A percentile compares a stretch with the other conserved stretches of the same genome.
These are phyloP conservation scores for Agriopis aurantiaria DNA, from an alignment of 2,888 invertebrate species.

Conservation along the genomic window DNA sequence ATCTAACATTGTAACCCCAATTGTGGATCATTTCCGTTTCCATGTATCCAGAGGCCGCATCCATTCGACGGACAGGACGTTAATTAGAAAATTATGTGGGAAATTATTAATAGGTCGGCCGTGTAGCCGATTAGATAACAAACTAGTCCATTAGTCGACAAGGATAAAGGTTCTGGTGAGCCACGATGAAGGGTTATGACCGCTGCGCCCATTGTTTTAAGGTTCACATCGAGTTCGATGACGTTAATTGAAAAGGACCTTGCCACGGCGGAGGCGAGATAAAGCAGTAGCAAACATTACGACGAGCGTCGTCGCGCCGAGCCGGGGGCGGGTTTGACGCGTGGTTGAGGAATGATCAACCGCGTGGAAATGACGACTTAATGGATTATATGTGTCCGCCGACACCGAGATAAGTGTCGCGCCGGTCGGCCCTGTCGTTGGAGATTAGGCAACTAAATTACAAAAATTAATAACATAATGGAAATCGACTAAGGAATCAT, in stretches of 20 bases:
- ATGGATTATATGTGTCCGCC: conserved; percentile 85
- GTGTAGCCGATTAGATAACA: conserved; percentile 85
- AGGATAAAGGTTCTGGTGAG: conserved; percentile 64
- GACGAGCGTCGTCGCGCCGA: conserved; percentile 61
- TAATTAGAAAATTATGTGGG: conserved; percentile 84
- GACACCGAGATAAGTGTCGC: conserved; percentile 85
- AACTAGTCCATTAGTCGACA: conserved; percentile 83
- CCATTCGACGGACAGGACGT: conserved; percentile 74
- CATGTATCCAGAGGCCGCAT: conserved; percentile 65
- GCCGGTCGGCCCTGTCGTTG: conserved; percentile 75
- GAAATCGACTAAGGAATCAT: conserved; percentile 74
- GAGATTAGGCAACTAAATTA: conserved; percentile 82
- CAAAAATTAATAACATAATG: conserved; percentile 83
- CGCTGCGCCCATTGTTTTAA: conserved; percentile 64
- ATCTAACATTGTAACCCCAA: conserved; percentile 58
- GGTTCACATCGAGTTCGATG: conserved; percentile 63
- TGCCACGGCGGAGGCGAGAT: conserved; percentile 66
- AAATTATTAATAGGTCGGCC: conserved; percentile 84
- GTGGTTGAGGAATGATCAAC: conserved; percentile 85
- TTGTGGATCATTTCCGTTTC: conserved; percentile 74
- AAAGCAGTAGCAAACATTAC: conserved; percentile 84
- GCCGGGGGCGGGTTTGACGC: conserved; percentile 80
- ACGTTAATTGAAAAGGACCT: conserved; percentile 66
- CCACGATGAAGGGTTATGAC: conserved; percentile 54
- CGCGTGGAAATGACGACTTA: conserved; percentile 86